Conservation (phyloP, 1,140 invertebrate species). For the Pachyrhynchus sulphureomaculatus region DNA sequence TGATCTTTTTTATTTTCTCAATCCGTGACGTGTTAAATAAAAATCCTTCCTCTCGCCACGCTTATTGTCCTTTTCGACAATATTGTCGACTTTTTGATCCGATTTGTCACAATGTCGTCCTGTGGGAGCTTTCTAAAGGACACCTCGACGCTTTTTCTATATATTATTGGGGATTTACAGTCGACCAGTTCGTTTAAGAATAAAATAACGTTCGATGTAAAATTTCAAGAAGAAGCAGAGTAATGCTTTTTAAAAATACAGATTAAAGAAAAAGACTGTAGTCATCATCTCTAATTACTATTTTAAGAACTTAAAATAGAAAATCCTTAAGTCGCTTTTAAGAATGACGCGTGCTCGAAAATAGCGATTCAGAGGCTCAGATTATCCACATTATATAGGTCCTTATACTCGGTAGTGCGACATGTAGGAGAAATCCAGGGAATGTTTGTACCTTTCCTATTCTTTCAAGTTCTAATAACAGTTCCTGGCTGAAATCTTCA, state of each 20-base stretch:
- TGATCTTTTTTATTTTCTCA: slow-evolving; percentile 12
- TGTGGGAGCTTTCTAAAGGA: slow-evolving; percentile 47
- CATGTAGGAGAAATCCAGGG: too few species aligned
- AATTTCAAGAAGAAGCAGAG: neutral
- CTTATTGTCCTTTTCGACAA: slow-evolving; percentile 40
- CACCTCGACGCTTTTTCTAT: slow-evolving; percentile 49
- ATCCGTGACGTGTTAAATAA: slow-evolving; percentile 31
- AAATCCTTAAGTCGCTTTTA: too few species aligned
- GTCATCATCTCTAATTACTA: neutral
- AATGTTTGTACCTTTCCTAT: too few species aligned
- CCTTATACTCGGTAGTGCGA: too few species aligned
- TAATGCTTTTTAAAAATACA: too few species aligned
- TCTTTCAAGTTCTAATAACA: too few species aligned
- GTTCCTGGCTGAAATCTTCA: too few species aligned
- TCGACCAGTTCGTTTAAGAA: slow-evolving; percentile 17
- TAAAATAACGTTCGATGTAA: too few species aligned
- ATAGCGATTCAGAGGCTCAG: too few species aligned
- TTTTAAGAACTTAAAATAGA: neutral
- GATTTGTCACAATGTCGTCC: slow-evolving; percentile 50
- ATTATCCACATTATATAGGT: too few species aligned
- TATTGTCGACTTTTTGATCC: slow-evolving; percentile 54
- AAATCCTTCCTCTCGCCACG: slow-evolving; percentile 18
- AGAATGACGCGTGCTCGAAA: too few species aligned
- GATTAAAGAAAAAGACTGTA: neutral
- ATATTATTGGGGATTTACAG: slow-evolving; percentile 42